Conservation (phyloP, 2,888 invertebrate species). For the Hyposoter dolosus region DNA sequence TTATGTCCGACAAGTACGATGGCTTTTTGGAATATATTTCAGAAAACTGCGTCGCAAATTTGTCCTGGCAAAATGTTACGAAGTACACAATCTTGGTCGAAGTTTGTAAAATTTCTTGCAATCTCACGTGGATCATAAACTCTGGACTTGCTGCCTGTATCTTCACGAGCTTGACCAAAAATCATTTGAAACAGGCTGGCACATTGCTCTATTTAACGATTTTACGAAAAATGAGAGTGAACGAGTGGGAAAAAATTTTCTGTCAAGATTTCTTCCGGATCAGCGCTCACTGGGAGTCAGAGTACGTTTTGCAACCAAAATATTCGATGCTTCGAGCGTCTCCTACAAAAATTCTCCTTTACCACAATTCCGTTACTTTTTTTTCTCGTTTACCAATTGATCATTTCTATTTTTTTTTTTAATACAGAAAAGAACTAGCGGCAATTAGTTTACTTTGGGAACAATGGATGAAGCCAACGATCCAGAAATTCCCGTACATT, state of each 20-base stretch:
- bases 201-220: conserved; percentile 87
- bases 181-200: conserved; percentile 87
- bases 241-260: conserved; percentile 86
- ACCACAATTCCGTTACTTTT: not conserved
- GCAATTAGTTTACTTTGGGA: conserved; percentile 77
- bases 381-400: not conserved
- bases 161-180: conserved; percentile 85
- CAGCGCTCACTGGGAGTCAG: conserved; percentile 74
- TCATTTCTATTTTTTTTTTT: conserved; percentile 54
- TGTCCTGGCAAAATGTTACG: conserved; percentile 87
- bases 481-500: conserved; percentile 70
- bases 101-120: conserved; percentile 83
- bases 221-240: conserved; percentile 83
- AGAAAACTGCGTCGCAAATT: conserved; percentile 76
- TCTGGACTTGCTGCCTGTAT: conserved; percentile 74
- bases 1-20: conserved; percentile 77
- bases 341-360: not conserved
- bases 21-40: conserved; percentile 77
- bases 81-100: conserved; percentile 87
- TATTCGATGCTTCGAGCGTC: not conserved
- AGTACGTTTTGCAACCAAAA: conserved; percentile 73
- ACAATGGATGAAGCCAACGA: conserved; percentile 78
- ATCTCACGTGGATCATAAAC: conserved; percentile 69
- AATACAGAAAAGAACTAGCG: conserved; percentile 73
- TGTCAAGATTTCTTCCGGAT: conserved; percentile 74